phyloP scores from a whole-genome alignment of 2,888 invertebrate species.

The Eulithis testata region DNA sequence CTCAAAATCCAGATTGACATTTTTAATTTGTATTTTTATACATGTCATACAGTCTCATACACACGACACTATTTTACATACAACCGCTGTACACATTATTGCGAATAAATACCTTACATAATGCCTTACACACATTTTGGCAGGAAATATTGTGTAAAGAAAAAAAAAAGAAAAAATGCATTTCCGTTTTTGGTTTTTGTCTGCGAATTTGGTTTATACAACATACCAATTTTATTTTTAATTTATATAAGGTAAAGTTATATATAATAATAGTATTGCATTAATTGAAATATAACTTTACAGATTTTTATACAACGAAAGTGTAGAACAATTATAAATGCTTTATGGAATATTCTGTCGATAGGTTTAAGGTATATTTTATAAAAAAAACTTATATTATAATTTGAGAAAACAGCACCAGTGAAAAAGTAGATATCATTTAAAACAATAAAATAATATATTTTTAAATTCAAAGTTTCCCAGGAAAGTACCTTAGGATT shows the following conservation, averaged over 20 bases:
- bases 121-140: conserved; percentile 30
- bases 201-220: conserved; percentile 22
- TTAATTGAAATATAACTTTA: neutral
- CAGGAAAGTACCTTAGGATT: conserved; percentile 9
- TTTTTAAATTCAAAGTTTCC: conserved; percentile 10
- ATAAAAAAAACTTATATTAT: conserved; percentile 38
- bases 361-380: conserved; percentile 20
- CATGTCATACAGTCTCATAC: conserved; percentile 68
- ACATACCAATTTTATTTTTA: conserved; percentile 2
- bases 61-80: conserved; percentile 67
- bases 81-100: conserved; percentile 74
- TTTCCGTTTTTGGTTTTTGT: conserved; percentile 33
- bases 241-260: neutral
- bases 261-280: neutral
- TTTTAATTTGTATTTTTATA: conserved; percentile 74
- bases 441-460: conserved; percentile 11
- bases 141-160: conserved; percentile 33
- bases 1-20: conserved; percentile 73
- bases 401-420: conserved; percentile 67
- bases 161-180: conserved; percentile 36
- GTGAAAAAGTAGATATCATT: conserved; percentile 45
- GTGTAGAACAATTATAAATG: conserved; percentile 32
- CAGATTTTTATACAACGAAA: conserved; percentile 15
- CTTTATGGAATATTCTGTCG: conserved; percentile 33
- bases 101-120: conserved; percentile 74